Evolutionary conservation across 2,113 vertebrate species (phyloP).

Genomic region (Leptosomus discolor): DNA sequence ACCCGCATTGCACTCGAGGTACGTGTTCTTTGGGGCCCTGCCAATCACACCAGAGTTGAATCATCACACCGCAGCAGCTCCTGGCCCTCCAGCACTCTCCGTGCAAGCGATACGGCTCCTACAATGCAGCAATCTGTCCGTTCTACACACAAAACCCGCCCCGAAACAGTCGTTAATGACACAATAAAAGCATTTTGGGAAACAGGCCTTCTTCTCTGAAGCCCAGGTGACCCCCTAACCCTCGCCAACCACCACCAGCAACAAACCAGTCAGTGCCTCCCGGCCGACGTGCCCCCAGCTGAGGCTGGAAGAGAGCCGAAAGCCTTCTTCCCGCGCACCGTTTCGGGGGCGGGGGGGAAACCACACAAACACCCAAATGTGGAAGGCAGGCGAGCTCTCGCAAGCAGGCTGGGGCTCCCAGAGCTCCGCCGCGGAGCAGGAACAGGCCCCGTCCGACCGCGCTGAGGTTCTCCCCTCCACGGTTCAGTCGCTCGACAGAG

Average conservation of each 20-base stretch:
- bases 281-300: accelerated
- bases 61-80: not conserved
- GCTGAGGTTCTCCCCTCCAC: not conserved
- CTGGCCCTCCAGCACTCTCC: not conserved
- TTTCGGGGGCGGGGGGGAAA: not conserved
- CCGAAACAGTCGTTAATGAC: not conserved
- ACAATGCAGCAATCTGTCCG: not conserved
- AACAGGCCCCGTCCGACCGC: accelerated
- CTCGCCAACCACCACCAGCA: accelerated
- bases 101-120: not conserved
- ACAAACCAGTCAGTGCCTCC: not conserved
- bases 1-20: not conserved
- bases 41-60: accelerated
- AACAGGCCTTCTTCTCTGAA: not conserved
- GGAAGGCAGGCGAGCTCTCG: not conserved
- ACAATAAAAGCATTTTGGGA: not conserved
- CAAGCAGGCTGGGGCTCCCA: not conserved
- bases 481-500: not conserved
- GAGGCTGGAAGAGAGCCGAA: not conserved
- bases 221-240: not conserved
- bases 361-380: accelerated
- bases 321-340: accelerated
- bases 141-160: not conserved
- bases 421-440: not conserved
- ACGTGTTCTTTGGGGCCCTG: not conserved